Evolutionary conservation across 2,113 vertebrate genomes (phyloP).

Genomic region (Heterotis niloticus): DNA sequence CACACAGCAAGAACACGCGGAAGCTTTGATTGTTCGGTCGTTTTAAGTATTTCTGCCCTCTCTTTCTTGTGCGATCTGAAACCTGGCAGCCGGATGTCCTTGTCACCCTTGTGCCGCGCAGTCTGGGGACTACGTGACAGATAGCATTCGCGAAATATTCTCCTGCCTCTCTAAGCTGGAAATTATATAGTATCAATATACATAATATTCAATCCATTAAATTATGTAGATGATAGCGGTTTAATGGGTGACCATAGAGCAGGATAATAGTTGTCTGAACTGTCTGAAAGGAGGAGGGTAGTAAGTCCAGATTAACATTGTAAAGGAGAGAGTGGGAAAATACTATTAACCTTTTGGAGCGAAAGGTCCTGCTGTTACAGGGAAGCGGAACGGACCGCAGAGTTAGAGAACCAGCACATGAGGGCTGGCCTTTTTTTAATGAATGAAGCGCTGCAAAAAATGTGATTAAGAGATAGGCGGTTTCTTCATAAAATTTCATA

Average conservation of each 20-base stretch:
- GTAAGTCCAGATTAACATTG: conserved; percentile 24
- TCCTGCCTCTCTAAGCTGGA: not conserved
- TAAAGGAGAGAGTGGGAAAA: conserved; percentile 22
- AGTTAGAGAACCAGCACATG: not conserved
- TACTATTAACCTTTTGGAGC: conserved; percentile 26
- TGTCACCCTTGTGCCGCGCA: not conserved
- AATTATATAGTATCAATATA: conserved; percentile 16
- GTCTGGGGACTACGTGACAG: not conserved
- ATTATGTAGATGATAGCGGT: conserved; percentile 19
- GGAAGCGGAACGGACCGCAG: conserved; percentile 16
- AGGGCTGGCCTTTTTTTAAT: conserved; percentile 5
- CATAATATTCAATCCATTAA: conserved; percentile 18
- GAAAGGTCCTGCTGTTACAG: conserved; percentile 15
- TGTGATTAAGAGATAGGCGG: conserved; percentile 27
- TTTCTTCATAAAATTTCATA: conserved; percentile 1
- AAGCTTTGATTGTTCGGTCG: not conserved
- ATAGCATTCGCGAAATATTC: not conserved
- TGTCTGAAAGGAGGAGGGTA: conserved; percentile 7
- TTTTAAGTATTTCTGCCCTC: not conserved
- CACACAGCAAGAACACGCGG: not conserved
- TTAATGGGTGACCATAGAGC: conserved; percentile 20
- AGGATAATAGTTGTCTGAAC: conserved; percentile 21
- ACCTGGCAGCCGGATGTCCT: not conserved
- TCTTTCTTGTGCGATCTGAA: not conserved
- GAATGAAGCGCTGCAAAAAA: conserved; percentile 1